These are phyloP conservation scores for Mellilla xanthometata DNA, from an alignment of 2,888 invertebrate species.

Conservation along the genomic window DNA sequence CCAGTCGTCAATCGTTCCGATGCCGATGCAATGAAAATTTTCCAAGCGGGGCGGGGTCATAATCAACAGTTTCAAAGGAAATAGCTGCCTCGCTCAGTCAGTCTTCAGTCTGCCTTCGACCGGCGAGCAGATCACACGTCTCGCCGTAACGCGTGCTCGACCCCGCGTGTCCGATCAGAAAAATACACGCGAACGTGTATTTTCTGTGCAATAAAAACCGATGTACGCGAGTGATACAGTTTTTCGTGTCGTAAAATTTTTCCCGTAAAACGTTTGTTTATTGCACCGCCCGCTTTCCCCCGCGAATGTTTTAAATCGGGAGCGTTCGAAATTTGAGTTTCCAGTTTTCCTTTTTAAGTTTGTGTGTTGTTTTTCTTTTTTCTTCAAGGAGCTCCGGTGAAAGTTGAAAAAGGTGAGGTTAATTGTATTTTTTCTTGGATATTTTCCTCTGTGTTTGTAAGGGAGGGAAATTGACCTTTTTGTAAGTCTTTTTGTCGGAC, in stretches of 20 bases:
- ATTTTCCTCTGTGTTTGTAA: neutral
- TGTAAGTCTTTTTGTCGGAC: slow-evolving; percentile 5
- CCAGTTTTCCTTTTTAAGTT: slow-evolving; percentile 5
- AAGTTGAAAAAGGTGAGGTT: slow-evolving; percentile 4
- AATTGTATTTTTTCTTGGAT: slow-evolving; percentile 1
- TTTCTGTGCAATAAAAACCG: slow-evolving; percentile 19
- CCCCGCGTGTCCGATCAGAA: neutral
- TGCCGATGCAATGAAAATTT: slow-evolving; percentile 21
- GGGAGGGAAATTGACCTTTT: slow-evolving; percentile 3
- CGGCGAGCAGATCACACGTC: slow-evolving; percentile 2
- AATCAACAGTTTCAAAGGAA: slow-evolving; percentile 22
- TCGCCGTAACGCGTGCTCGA: neutral
- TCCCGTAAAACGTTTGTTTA: slow-evolving; percentile 13
- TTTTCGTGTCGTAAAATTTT: slow-evolving; percentile 12
- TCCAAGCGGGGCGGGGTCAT: slow-evolving; percentile 8
- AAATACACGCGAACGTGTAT: slow-evolving; percentile 4
- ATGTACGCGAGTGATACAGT: slow-evolving; percentile 15
- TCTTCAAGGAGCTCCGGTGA: neutral
- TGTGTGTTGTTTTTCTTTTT: slow-evolving; percentile 4
- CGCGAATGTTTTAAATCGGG: slow-evolving; percentile 13
- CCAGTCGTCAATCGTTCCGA: slow-evolving; percentile 2
- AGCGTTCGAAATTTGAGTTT: slow-evolving; percentile 12
- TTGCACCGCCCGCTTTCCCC: slow-evolving; percentile 15
- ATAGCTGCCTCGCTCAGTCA: slow-evolving; percentile 13
- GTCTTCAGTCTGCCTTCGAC: slow-evolving; percentile 17